A percentile compares a stretch with the other conserved stretches of the same genome.
Conservation (phyloP, 2,113 vertebrate genomes). For the Dolichotis patagonum region DNA sequence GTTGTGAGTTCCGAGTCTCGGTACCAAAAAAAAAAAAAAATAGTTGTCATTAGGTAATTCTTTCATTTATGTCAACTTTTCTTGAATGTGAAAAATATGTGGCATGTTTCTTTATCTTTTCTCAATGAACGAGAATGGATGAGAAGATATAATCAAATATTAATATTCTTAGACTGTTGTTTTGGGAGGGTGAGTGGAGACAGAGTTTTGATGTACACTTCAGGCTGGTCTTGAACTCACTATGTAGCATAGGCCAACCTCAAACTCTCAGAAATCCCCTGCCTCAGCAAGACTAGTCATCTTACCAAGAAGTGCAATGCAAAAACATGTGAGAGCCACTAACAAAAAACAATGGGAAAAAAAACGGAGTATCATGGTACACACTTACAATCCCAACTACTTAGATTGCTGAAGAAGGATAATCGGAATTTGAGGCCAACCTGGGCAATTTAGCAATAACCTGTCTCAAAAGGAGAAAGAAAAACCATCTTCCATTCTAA, state of each 20-base stretch:
- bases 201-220: background rate
- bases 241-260: background rate
- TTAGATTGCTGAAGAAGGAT: background rate
- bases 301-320: background rate
- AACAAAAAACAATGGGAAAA: background rate
- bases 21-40: too few relatives aligned
- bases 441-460: background rate
- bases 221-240: background rate
- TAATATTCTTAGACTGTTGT: background rate
- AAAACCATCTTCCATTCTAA: background rate
- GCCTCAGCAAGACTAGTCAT: background rate
- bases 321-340: background rate
- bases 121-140: background rate
- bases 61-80: constrained; percentile 8
- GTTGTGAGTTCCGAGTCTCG: too few relatives aligned
- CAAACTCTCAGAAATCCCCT: background rate
- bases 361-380: background rate
- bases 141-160: background rate
- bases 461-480: background rate
- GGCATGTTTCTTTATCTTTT: constrained; percentile 7
- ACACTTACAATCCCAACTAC: background rate
- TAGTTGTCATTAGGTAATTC: background rate
- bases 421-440: background rate
- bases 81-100: background rate
- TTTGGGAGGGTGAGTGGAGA: background rate